These are phyloP conservation scores for Sebastes jordani DNA, from an alignment of 2,797 vertebrate species.

Conservation along the genomic window DNA sequence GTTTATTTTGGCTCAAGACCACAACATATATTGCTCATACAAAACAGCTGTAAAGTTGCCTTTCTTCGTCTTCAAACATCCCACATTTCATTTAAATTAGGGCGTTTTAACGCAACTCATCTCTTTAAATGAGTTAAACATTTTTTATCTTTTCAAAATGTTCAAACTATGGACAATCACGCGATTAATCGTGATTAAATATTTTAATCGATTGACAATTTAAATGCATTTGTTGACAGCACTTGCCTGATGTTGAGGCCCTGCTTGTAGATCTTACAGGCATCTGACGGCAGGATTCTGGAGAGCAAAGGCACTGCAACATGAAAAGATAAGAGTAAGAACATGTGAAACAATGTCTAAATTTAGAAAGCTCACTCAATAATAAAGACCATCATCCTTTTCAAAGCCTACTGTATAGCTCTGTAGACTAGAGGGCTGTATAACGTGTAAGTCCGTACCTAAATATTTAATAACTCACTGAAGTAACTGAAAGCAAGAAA, in stretches of 20 bases:
- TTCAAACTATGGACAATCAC: no score
- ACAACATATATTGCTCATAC: background rate
- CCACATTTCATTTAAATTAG: no score
- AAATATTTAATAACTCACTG: constrained; percentile 47
- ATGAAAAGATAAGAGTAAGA: constrained; percentile 44
- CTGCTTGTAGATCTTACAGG: constrained; percentile 99
- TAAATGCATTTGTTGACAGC: constrained; percentile 9
- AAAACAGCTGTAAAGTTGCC: background rate
- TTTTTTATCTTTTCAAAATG: no score
- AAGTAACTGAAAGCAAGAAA: constrained; percentile 12
- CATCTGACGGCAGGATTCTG: constrained; percentile 98
- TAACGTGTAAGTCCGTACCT: constrained; percentile 6
- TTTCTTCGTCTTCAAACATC: no score
- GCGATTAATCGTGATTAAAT: no score
- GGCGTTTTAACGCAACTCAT: background rate
- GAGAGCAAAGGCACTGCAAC: constrained; percentile 98
- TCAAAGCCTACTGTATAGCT: constrained; percentile 25
- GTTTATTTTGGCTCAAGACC: background rate
- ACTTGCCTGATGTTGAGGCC: constrained; percentile 98
- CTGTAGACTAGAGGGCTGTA: constrained; percentile 4
- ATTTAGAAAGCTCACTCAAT: constrained; percentile 53
- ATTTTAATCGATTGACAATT: no score
- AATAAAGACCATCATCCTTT: constrained; percentile 17
- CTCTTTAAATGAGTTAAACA: no score
- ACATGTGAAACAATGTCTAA: constrained; percentile 34